Evolutionary conservation across 37 sponge, comb jelly and placozoan species (phyloP).

Genomic region (Amphimedon queenslandica): DNA sequence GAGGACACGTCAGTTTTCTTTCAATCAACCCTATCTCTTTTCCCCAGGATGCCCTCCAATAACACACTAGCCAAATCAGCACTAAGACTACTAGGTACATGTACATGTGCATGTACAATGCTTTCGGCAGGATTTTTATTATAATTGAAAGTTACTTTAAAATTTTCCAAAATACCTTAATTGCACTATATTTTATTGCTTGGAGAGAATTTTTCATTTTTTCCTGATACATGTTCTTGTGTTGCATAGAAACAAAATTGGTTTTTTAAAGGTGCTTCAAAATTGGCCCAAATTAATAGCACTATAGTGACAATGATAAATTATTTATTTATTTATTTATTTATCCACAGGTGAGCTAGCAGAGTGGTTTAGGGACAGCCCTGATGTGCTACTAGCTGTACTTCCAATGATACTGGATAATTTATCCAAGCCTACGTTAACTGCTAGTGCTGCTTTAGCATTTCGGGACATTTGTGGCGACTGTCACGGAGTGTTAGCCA

Average conservation of each 20-base stretch:
- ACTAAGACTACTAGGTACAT: slow-evolving; percentile 57
- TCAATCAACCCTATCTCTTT: slow-evolving; percentile 32
- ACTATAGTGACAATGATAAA: neutral
- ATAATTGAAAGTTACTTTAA: too few species aligned
- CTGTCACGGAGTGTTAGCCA: slow-evolving; percentile 35
- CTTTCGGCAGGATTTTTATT: too few species aligned
- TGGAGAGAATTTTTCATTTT: neutral
- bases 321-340: neutral
- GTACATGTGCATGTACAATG: too few species aligned
- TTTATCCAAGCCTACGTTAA: slow-evolving; percentile 24
- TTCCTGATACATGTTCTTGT: neutral
- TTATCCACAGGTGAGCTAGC: slow-evolving; percentile 37
- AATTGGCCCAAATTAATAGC: neutral
- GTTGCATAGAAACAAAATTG: too few species aligned
- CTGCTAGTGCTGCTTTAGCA: slow-evolving; percentile 56
- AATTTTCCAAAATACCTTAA: too few species aligned
- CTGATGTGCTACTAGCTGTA: slow-evolving; percentile 38
- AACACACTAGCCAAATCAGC: slow-evolving; percentile 46
- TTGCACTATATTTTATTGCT: too few species aligned
- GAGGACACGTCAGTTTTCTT: slow-evolving; percentile 38
- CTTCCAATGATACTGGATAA: slow-evolving; percentile 41
- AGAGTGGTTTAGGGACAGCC: slow-evolving; percentile 45
- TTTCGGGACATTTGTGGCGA: slow-evolving; percentile 68
- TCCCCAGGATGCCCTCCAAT: slow-evolving; percentile 57
- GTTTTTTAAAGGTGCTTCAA: too few species aligned